A percentile compares a stretch with the other conserved stretches of the same genome.
These are phyloP conservation scores for Dipodomys merriami DNA, from an alignment of 2,113 vertebrate species.

Conservation along the genomic window DNA sequence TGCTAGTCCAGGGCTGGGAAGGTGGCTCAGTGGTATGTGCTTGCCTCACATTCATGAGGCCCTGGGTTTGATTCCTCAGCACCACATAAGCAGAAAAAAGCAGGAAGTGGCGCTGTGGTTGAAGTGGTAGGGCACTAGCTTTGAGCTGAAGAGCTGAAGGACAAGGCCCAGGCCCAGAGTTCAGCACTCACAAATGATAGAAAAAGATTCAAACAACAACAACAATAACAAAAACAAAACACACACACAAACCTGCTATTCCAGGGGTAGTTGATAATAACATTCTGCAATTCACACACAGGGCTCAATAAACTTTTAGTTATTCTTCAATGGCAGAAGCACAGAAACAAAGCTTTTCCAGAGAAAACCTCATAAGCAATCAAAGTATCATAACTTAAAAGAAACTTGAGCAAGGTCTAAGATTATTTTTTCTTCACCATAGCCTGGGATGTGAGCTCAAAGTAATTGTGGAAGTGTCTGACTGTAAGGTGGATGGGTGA, in stretches of 20 bases:
- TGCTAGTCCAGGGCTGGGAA: slow-evolving; percentile 30
- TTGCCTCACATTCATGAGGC: too few relatives aligned
- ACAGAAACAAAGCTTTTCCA: slow-evolving; percentile 44
- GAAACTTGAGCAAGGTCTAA: neutral
- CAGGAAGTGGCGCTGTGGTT: too few relatives aligned
- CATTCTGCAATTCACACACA: slow-evolving; percentile 22
- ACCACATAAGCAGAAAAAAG: too few relatives aligned
- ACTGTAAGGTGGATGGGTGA: too few relatives aligned
- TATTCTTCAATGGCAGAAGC: slow-evolving; percentile 38
- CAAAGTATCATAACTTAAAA: slow-evolving; percentile 12
- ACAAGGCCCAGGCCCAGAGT: too few relatives aligned
- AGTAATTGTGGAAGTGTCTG: neutral
- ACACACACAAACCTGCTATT: neutral
- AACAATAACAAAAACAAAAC: too few relatives aligned
- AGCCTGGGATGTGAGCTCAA: neutral
- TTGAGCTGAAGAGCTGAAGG: too few relatives aligned
- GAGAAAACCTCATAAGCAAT: slow-evolving; percentile 37
- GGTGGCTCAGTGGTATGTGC: too few relatives aligned
- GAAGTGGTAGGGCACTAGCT: too few relatives aligned
- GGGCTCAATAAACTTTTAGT: neutral
- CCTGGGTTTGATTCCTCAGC: too few relatives aligned
- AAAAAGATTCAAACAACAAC: too few relatives aligned
- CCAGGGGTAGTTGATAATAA: slow-evolving; percentile 47
- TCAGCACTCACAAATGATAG: too few relatives aligned
- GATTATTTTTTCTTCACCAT: neutral